Percentiles rank a stretch among this genome's conserved stretches.
phyloP scores from a whole-genome alignment of 1,140 invertebrate species.

The Pantala flavescens region DNA sequence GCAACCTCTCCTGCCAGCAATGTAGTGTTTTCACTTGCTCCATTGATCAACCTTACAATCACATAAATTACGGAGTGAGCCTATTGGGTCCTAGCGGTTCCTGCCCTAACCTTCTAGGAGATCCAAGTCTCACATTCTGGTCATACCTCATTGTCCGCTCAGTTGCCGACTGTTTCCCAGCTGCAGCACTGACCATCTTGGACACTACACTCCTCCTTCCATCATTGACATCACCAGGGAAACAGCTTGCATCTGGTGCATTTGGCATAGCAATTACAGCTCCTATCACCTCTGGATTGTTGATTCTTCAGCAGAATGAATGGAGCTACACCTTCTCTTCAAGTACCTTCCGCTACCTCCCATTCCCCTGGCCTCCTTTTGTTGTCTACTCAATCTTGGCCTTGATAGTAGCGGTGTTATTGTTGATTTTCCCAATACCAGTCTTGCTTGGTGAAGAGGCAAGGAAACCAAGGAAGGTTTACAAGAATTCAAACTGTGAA shows the following conservation, averaged over 20 bases:
- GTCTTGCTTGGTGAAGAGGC: neutral
- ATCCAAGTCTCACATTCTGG: conserved; percentile 55
- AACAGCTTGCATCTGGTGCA: neutral
- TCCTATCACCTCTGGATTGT: neutral
- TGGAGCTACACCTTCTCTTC: neutral
- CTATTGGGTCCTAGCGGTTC: neutral
- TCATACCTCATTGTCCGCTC: conserved; percentile 56
- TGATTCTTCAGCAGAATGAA: neutral
- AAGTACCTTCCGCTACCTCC: neutral
- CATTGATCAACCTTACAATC: conserved; percentile 42
- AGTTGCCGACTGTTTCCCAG: conserved; percentile 64
- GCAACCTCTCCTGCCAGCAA: neutral
- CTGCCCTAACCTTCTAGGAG: conserved; percentile 31
- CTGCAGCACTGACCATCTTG: conserved; percentile 55
- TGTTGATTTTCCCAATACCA: neutral
- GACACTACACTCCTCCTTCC: conserved; percentile 69
- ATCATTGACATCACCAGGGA: conserved; percentile 30
- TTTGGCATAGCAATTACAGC: neutral
- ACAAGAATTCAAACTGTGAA: neutral
- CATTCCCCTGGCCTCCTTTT: neutral
- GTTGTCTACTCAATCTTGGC: neutral
- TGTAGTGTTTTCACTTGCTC: neutral
- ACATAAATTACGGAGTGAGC: conserved; percentile 26
- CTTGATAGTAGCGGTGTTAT: neutral
- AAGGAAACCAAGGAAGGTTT: neutral